Evolutionary conservation across 2,888 invertebrate genomes (phyloP).

Genomic region (Dryadula phaetusa): DNA sequence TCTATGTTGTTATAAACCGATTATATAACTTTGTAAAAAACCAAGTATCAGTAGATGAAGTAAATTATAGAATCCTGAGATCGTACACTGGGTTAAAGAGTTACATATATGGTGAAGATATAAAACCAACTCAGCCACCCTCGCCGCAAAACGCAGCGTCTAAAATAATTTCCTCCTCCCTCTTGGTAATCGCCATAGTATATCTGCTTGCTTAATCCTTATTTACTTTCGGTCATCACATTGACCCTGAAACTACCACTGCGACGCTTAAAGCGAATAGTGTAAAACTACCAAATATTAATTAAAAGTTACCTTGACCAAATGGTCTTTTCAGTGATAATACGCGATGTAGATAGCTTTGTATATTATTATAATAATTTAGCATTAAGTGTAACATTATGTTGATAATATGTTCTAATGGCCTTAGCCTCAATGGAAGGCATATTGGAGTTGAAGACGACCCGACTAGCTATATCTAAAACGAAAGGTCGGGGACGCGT

Average conservation of each 20-base stretch:
- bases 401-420: conserved; percentile 48
- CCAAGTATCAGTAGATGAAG: conserved; percentile 82
- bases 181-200: conserved; percentile 65
- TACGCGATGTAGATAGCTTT: conserved; percentile 74
- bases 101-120: conserved; percentile 84
- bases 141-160: conserved; percentile 53
- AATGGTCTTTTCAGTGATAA: conserved; percentile 75
- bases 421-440: conserved; percentile 61
- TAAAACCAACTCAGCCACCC: conserved; percentile 51
- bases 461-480: conserved; percentile 55
- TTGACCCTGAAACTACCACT: conserved; percentile 57
- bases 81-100: conserved; percentile 85
- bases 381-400: conserved; percentile 45
- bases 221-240: conserved; percentile 49
- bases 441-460: conserved; percentile 73
- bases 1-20: conserved; percentile 88
- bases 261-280: conserved; percentile 66
- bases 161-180: conserved; percentile 61
- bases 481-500: conserved; percentile 75
- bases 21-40: conserved; percentile 87
- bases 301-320: conserved; percentile 80
- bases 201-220: conserved; percentile 71
- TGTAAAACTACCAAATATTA: conserved; percentile 81
- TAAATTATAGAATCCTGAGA: conserved; percentile 88
- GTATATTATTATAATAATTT: conserved; percentile 58